Evolutionary conservation across 1,140 invertebrate species (phyloP).

Genomic region (Cyphomyrmex costatus): DNA sequence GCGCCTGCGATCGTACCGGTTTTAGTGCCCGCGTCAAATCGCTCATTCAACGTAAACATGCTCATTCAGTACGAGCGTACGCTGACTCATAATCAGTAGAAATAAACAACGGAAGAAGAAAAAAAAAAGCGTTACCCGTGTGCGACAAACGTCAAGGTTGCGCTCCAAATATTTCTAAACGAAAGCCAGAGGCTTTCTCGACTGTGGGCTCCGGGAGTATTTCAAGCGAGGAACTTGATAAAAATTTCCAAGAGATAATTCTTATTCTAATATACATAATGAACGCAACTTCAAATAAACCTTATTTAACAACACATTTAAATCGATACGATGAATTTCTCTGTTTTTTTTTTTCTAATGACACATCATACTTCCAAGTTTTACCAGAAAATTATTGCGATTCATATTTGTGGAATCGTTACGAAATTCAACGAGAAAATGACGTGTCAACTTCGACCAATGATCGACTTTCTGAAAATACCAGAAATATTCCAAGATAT

Average conservation of each 20-base stretch:
- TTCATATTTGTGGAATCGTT: background rate
- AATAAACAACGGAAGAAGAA: background rate
- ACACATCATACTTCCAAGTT: background rate
- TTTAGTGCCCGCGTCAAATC: conserved; percentile 37
- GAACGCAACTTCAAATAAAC: too few species aligned
- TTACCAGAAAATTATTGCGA: conserved; percentile 13
- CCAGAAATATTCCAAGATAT: background rate
- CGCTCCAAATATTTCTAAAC: background rate
- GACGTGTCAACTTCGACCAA: background rate
- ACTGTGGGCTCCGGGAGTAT: too few species aligned
- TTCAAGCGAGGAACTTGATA: too few species aligned
- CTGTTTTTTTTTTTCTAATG: background rate
- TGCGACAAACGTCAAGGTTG: background rate
- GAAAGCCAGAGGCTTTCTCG: too few species aligned
- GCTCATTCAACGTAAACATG: conserved; percentile 17
- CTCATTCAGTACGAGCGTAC: background rate
- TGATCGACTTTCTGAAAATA: background rate
- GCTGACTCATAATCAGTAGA: background rate
- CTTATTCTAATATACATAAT: too few species aligned
- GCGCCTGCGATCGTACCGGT: conserved; percentile 1
- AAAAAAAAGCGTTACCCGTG: background rate
- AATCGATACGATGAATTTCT: background rate
- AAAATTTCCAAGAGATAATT: too few species aligned
- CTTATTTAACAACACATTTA: background rate
- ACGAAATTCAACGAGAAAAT: background rate